phyloP scores from a whole-genome alignment of 2,113 vertebrate genomes.

The Phaethon lepturus region DNA sequence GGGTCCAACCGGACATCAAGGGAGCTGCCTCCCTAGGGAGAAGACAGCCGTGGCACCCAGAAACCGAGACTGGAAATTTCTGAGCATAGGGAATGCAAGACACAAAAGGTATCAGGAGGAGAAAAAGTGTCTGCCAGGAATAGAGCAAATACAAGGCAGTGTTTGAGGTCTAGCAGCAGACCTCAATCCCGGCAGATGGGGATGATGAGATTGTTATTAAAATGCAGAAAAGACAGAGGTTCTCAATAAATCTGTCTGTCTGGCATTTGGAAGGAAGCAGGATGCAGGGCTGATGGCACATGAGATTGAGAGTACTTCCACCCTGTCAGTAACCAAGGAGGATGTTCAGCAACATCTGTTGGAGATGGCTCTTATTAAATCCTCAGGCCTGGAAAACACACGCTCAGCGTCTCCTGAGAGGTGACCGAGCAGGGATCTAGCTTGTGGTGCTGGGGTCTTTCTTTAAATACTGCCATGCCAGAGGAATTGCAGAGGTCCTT shows the following conservation, averaged over 20 bases:
- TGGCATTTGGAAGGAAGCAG: conserved; percentile 18
- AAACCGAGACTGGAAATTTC: neutral
- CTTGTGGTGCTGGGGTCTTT: neutral
- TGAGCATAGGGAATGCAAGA: neutral
- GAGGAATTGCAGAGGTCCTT: neutral
- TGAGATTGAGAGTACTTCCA: neutral
- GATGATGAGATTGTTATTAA: conserved; percentile 15
- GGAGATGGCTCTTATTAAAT: neutral
- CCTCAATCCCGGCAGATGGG: neutral
- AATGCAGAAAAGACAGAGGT: conserved; percentile 9
- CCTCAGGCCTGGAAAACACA: neutral
- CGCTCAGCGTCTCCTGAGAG: neutral
- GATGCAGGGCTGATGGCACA: neutral
- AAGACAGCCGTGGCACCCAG: neutral
- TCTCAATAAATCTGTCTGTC: neutral
- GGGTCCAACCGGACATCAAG: neutral
- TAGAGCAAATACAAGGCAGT: neutral
- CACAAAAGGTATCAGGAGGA: neutral
- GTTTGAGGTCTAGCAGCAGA: neutral
- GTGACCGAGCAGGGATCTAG: neutral
- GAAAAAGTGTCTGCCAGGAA: neutral
- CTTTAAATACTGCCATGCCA: neutral
- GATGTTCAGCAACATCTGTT: neutral
- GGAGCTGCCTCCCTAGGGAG: neutral
- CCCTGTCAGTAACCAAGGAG: neutral